Conservation (phyloP, 2,113 vertebrate genomes). For the Bungarus multicinctus region DNA sequence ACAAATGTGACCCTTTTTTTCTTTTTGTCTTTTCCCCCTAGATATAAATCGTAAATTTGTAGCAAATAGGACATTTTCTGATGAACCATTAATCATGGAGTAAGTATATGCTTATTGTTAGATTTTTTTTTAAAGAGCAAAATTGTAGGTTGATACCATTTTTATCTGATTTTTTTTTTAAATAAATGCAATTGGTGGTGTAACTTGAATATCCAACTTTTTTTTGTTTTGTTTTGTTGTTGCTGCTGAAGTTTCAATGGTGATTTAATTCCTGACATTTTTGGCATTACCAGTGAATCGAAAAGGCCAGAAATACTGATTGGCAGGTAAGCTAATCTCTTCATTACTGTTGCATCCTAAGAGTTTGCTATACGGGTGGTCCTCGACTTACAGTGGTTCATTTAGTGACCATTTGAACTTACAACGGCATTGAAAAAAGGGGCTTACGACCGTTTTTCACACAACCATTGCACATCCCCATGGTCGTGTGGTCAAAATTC, state of each 20-base stretch:
- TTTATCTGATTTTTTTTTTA: background rate
- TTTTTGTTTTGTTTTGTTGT: slow-evolving; percentile 26
- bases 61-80: slow-evolving; percentile 83
- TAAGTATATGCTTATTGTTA: slow-evolving; percentile 71
- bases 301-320: slow-evolving; percentile 73
- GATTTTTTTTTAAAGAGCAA: background rate
- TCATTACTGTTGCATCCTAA: background rate
- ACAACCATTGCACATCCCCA: no score
- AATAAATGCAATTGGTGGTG: background rate
- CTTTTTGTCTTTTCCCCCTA: slow-evolving; percentile 54
- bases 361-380: background rate
- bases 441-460: no score
- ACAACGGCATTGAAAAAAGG: no score
- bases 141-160: background rate
- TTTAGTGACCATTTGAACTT: no score
- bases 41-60: slow-evolving; percentile 72
- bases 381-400: no score
- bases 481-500: no score
- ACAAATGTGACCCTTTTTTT: background rate
- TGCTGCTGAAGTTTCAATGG: slow-evolving; percentile 85
- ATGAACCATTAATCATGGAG: slow-evolving; percentile 97
- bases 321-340: slow-evolving; percentile 68
- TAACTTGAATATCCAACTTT: background rate
- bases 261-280: slow-evolving; percentile 93
- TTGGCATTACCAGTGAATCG: slow-evolving; percentile 73